Conservation (phyloP, 2,797 vertebrate species). For the Pterois miles region DNA sequence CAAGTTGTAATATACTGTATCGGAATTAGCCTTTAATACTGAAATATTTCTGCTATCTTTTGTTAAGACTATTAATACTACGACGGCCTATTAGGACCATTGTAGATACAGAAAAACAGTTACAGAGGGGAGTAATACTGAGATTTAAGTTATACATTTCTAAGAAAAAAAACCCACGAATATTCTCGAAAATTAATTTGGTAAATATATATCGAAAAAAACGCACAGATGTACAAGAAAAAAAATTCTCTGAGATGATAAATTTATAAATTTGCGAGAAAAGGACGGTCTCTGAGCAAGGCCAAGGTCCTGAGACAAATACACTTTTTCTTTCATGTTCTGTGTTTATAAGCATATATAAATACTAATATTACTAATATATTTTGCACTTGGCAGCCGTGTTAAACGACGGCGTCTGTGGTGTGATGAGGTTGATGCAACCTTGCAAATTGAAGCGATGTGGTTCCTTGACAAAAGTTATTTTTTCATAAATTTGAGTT, state of each 20-base stretch:
- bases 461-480: too few relatives aligned
- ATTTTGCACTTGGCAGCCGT: too few relatives aligned
- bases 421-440: too few relatives aligned
- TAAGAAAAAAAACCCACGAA: fast-evolving
- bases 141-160: neutral
- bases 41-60: neutral
- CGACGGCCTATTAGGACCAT: fast-evolving
- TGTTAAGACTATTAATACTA: neutral
- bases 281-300: fast-evolving
- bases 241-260: neutral
- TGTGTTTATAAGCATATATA: too few relatives aligned
- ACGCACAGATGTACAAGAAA: fast-evolving
- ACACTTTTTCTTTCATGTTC: fast-evolving
- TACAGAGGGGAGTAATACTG: too few relatives aligned
- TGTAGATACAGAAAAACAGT: fast-evolving
- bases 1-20: neutral
- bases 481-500: too few relatives aligned
- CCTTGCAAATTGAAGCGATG: too few relatives aligned
- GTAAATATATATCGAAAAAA: too few relatives aligned
- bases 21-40: neutral
- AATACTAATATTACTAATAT: too few relatives aligned
- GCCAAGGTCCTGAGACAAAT: too few relatives aligned
- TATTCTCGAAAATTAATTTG: too few relatives aligned
- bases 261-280: fast-evolving
- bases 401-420: too few relatives aligned